A percentile compares a stretch with the other conserved stretches of the same genome.
Evolutionary conservation across 2,888 invertebrate species (phyloP).

Genomic region (Cosmopolites sordidus): DNA sequence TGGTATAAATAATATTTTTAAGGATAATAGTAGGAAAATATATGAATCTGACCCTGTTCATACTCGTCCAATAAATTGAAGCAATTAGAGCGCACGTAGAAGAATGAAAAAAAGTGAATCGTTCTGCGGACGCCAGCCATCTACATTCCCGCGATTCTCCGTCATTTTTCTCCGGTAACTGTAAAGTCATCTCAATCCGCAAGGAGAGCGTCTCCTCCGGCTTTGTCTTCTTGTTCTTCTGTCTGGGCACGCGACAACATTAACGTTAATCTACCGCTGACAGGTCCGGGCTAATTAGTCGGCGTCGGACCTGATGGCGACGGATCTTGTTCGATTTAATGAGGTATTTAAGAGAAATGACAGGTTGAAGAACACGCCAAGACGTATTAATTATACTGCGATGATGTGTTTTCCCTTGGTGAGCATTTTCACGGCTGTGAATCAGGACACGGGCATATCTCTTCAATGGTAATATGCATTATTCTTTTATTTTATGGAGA

Average conservation of each 20-base stretch:
- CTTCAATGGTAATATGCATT: too few relatives aligned
- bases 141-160: slow-evolving; percentile 16
- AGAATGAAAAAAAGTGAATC: not conserved
- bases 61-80: not conserved
- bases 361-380: too few relatives aligned
- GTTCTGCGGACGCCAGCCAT: not conserved
- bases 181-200: slow-evolving; percentile 26
- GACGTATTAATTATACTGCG: too few relatives aligned
- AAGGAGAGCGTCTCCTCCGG: slow-evolving; percentile 21
- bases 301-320: slow-evolving; percentile 12
- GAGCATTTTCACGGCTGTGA: too few relatives aligned
- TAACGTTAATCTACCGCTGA: slow-evolving; percentile 8
- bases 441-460: too few relatives aligned
- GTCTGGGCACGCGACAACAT: slow-evolving; percentile 32
- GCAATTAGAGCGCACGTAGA: not conserved
- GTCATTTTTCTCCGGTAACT: slow-evolving; percentile 26
- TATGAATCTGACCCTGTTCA: not conserved
- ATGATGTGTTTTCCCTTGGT: too few relatives aligned
- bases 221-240: slow-evolving; percentile 17
- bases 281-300: slow-evolving; percentile 10
- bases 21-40: too few relatives aligned
- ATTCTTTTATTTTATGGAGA: too few relatives aligned
- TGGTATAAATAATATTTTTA: too few relatives aligned
- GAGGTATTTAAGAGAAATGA: slow-evolving; percentile 6
- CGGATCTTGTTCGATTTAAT: slow-evolving; percentile 6